Base-by-base conservation (phyloP, 2,113 vertebrate genomes). In the Rhadina sibilatrix region DNA sequence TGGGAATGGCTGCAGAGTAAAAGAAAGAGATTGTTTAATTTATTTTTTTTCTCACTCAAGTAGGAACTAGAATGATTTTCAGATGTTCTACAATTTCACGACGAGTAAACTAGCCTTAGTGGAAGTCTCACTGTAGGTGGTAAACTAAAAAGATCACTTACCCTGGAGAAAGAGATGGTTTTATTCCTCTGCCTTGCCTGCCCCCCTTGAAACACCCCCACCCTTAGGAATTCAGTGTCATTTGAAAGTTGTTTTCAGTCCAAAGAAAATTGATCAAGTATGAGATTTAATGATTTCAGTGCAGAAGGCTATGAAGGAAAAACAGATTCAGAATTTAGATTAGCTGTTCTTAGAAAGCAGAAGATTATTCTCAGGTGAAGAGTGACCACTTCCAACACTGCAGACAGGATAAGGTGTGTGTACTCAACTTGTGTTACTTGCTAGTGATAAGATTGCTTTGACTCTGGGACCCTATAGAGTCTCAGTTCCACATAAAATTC, bases 21-120 rank as follows among this genome's bases (percentile, higher is more conserved):
- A 76, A 57, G 40, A 78, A 82, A 64, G 14, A 16, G 57, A 37
- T 79, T 71, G 44, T 56, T 94, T 70, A 21, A 54, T 65, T 95
- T 79, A 14, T 69, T 74, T 27, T 91, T 95, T 94, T 93, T 76
- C 68, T 90, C 76, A n/a, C 44, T 92, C 25, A 61, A 12, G 44
- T 68, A 76, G 80, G 75, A 97, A 75, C 57, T 33, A 50, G 72
- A 94, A 93, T 90, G 44, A 87, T 75, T 95, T 94, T 92, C 94
- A 93, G 83, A 96, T 93, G 83, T 95, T 81, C 80, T 53, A 2
- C 64, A 46, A 4, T 92, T 92, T 81, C 52, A 28, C 2, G 1
- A 56, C 15, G 17, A 66, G 69, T 76, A 82, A 93, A 92, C 60
- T 86, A 71, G 64, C 40, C 35, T 42, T 64, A 78, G 72, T 87